Evolutionary conservation across 2,888 invertebrate genomes (phyloP), one percentile per base, ranked within the genome.

Genomic region (Melieria crassipennis): DNA sequence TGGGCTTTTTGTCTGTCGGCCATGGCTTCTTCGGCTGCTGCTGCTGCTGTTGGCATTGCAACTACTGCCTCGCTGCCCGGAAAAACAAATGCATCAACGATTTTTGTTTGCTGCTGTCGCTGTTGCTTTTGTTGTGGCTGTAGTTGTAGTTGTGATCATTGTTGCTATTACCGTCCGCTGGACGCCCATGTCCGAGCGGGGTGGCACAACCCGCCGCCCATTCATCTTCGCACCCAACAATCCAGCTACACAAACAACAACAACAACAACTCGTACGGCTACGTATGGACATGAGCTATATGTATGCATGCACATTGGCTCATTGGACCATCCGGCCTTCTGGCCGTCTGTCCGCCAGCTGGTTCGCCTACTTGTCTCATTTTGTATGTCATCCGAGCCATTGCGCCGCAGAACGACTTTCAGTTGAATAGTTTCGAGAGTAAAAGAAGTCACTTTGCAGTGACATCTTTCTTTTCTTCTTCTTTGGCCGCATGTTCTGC

Each of bases 381-480:
- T 30, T 30, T 30, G 30, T 30, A 30, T 30, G 30, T 30, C 30
- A 30, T 30, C 30, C 30, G 30, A 30, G 30, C 30, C 30, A 30
- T 30, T 30, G 30, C 30, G 30, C 30, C 30, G 30, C 30, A 30
- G 30, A 76, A 76, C 76, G 75, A 76, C 77, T 77, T 77, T 77
- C 77, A 77, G 77, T 75, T 77, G 74, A 74, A 71, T 73, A 72
- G 76, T 76, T 77, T 75, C 65, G 74, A 76, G 77, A 75, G 77
- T 77, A 75, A 77, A 75, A 76, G 65, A 58, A 58, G 52, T 52
- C 11, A 52, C n/a, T 30, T 30, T 30, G 30, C 30, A 30, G 30
- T 30, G 30, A 30, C 30, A 30, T 30, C 30, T 30, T 30, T 30
- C 30, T 30, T 30, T 30, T 30, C 30, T 30, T 30, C 30, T 30